Evolutionary conservation across 2,888 invertebrate genomes (phyloP).

Genomic region (Xiphydria camelus): DNA sequence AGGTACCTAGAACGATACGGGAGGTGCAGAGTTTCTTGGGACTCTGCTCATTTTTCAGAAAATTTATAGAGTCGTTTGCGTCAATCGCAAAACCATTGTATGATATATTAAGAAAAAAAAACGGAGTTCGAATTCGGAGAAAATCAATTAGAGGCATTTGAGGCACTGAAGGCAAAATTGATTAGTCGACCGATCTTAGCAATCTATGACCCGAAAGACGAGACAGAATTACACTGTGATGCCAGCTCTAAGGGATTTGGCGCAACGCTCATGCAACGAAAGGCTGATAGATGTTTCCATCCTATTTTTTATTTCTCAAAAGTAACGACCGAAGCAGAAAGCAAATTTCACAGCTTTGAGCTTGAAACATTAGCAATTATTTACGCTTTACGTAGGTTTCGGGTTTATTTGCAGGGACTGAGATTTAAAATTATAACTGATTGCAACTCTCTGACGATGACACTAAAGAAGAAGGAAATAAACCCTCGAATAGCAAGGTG

Average conservation of each 20-base stretch:
- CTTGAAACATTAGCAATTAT: slow-evolving; percentile 35
- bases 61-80: slow-evolving; percentile 8
- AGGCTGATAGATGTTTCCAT: slow-evolving; percentile 33
- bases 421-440: slow-evolving; percentile 39
- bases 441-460: slow-evolving; percentile 34
- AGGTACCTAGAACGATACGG: slow-evolving; percentile 24
- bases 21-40: slow-evolving; percentile 32
- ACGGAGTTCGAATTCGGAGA: slow-evolving; percentile 27
- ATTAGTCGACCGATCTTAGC: slow-evolving; percentile 31
- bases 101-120: slow-evolving; percentile 29
- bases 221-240: slow-evolving; percentile 48
- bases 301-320: slow-evolving; percentile 45
- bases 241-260: slow-evolving; percentile 42
- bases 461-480: slow-evolving; percentile 37
- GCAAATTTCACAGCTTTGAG: slow-evolving; percentile 44
- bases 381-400: slow-evolving; percentile 33
- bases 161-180: slow-evolving; percentile 23
- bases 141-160: slow-evolving; percentile 25
- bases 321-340: slow-evolving; percentile 33
- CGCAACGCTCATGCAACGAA: slow-evolving; percentile 40
- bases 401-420: slow-evolving; percentile 33
- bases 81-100: slow-evolving; percentile 9
- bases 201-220: slow-evolving; percentile 36
- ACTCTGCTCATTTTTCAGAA: slow-evolving; percentile 28
- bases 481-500: slow-evolving; percentile 39